phyloP scores from a whole-genome alignment of 2,888 invertebrate genomes.

The Dromius quadrimaculatus region DNA sequence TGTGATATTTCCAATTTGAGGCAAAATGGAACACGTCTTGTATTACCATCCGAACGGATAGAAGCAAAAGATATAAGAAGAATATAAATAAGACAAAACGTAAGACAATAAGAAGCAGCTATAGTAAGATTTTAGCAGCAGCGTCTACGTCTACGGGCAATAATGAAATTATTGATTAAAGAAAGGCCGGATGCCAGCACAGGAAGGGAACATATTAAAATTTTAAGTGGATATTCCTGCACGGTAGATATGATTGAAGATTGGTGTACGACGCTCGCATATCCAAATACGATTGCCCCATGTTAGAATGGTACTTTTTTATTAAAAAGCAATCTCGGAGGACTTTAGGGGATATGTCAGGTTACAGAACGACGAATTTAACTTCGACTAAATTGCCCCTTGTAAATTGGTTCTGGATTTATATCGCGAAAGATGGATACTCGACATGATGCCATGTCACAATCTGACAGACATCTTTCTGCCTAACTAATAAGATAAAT shows the following conservation, averaged over 20 bases:
- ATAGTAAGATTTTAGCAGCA: not conserved
- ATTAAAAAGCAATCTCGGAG: constrained; percentile 51
- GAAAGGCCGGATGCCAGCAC: constrained; percentile 58
- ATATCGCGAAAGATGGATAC: constrained; percentile 27
- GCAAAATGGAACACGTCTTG: constrained; percentile 26
- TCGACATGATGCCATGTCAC: constrained; percentile 8
- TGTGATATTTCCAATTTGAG: constrained; percentile 25
- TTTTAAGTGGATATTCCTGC: constrained; percentile 60
- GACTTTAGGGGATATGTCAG: constrained; percentile 50
- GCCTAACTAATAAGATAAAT: not conserved
- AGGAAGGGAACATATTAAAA: constrained; percentile 60
- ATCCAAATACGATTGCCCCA: constrained; percentile 49
- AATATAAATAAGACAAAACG: constrained; percentile 23
- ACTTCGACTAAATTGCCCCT: constrained; percentile 40
- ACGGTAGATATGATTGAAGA: constrained; percentile 49
- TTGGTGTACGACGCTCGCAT: constrained; percentile 49
- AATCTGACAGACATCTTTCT: constrained; percentile 12
- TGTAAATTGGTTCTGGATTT: constrained; percentile 45
- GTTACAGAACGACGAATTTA: constrained; percentile 28
- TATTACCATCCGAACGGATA: constrained; percentile 7
- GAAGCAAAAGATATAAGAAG: constrained; percentile 2
- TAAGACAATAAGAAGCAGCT: constrained; percentile 18
- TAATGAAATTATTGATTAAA: constrained; percentile 62
- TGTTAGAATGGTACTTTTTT: constrained; percentile 51
- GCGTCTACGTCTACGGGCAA: constrained; percentile 56